Base-by-base conservation (phyloP, 2,113 vertebrate species). In the Peromyscus maniculatus region DNA sequence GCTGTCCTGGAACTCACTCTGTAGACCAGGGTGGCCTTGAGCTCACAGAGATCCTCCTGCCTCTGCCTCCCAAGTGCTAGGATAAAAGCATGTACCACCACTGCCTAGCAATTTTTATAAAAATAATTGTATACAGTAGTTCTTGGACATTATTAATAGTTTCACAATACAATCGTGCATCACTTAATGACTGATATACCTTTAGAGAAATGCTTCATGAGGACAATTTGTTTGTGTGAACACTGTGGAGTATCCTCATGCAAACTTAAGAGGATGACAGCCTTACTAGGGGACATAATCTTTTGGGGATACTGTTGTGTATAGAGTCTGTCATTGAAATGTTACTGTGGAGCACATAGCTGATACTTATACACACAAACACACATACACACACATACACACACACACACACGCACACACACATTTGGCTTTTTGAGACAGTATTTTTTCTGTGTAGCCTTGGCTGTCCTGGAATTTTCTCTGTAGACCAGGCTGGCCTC, bases 121-220 rank as follows among this genome's bases (percentile, higher is more conserved):
- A 91, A 94, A 78, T 49, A 90, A 66, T 1, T 83, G 15, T 90
- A 31, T 52, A 22, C 8, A 39, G 89, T 28, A 93, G 88, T 89
- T 72, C 26, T 90, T 31, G 4, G 57, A 43, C 72, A 87, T 89
- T 84, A 74, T 78, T 94, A 89, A 33, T 52, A 87, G 39, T 94
- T 91, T 96, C 24, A 83, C 66, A 83, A 86, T 75, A 21, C 8
- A 66, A 36, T 87, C 59, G 31, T 67, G 17, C 39, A 57, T 75
- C 39, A 46, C 31, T 64, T n/a, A 88, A 7, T 87, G 59, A 67
- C 26, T 26, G 36, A 69, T 43, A 43, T 79, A 59, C 19, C 66
- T 93, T 72, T 31, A 79, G 26, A 93, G 46, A 78, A 77, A 78
- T 78, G 8, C 16, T 28, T 77, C 72, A 64, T 67, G 74, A 67